Conservation (phyloP, 2,888 invertebrate species). For the Pachliopta kotzebuea region DNA sequence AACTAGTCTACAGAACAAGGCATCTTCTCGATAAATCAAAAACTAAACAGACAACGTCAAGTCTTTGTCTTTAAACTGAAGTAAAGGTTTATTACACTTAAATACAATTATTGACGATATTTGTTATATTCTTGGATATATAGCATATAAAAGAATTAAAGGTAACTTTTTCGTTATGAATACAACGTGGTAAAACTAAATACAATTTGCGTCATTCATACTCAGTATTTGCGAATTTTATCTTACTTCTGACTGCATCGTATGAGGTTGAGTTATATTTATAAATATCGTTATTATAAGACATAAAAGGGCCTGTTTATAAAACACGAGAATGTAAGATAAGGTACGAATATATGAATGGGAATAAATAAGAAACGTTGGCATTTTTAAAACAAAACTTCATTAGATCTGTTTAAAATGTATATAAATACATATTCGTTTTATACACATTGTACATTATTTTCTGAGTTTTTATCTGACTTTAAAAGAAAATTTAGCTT, state of each 20-base stretch:
- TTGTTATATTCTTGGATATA: no score
- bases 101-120: background rate
- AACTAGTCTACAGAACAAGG: no score
- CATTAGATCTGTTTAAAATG: background rate
- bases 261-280: conserved; percentile 4
- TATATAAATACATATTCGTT: no score
- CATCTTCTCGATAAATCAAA: no score
- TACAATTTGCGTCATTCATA: conserved; percentile 24
- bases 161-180: conserved; percentile 6
- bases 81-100: background rate
- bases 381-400: background rate
- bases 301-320: conserved; percentile 3
- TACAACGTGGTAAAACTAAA: conserved; percentile 15
- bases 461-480: no score
- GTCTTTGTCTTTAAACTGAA: background rate
- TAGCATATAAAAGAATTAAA: no score
- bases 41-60: background rate
- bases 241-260: conserved; percentile 8
- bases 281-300: conserved; percentile 16
- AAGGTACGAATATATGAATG: background rate
- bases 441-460: no score
- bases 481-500: no score
- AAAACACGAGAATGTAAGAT: background rate
- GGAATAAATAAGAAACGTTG: background rate
- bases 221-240: conserved; percentile 13